Conservation (phyloP, 2,797 vertebrate genomes). For the Hydrophis major region DNA sequence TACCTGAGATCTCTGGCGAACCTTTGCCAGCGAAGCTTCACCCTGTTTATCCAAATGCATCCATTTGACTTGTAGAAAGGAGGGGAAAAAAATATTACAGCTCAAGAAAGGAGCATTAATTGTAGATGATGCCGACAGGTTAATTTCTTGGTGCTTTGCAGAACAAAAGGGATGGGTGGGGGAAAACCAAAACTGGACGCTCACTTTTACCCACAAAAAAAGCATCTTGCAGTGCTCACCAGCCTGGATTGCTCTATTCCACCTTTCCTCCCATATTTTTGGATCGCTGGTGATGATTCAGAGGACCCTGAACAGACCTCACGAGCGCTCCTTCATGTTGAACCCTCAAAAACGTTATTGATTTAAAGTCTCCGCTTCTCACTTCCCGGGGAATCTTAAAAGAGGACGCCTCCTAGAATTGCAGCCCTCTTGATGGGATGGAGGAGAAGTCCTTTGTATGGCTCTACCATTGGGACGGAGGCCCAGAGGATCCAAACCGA, state of each 20-base stretch:
- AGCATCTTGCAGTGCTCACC: neutral
- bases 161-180: neutral
- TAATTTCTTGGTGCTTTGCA: neutral
- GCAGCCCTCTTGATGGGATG: neutral
- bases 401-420: neutral
- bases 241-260: neutral
- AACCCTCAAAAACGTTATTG: neutral
- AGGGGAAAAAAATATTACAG: neutral
- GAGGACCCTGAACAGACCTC: neutral
- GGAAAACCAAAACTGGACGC: neutral
- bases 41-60: neutral
- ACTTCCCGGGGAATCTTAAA: neutral
- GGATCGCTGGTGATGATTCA: neutral
- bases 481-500: rapidly evolving
- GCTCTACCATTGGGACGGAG: rapidly evolving
- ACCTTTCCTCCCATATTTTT: neutral
- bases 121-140: neutral
- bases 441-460: neutral
- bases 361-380: neutral
- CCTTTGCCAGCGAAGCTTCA: neutral
- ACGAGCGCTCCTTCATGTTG: neutral
- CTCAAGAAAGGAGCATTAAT: neutral
- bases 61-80: neutral
- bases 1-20: neutral
- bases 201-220: neutral